Percentiles rank a stretch among this genome's conserved stretches.
phyloP scores from a whole-genome alignment of 2,113 vertebrate species.

The Misgurnus mizolepis region DNA sequence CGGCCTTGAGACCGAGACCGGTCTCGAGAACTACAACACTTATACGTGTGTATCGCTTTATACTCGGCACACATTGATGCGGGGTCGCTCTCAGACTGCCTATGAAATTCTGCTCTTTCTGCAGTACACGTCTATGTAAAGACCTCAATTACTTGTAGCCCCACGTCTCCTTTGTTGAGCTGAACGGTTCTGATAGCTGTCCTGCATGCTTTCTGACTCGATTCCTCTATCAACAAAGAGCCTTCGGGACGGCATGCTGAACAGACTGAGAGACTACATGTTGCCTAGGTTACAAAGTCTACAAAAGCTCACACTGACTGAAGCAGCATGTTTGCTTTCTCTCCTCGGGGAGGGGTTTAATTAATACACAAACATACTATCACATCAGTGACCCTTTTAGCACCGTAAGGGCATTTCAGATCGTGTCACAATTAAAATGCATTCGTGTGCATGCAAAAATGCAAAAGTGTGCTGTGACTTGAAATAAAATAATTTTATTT shows the following conservation, averaged over 20 bases:
- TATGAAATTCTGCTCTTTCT: conserved; percentile 24
- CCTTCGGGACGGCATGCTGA: conserved; percentile 24
- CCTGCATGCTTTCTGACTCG: conserved; percentile 9
- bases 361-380: conserved; percentile 60
- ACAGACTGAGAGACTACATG: conserved; percentile 28
- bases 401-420: conserved; percentile 49
- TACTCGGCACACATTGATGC: background rate
- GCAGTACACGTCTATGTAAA: background rate
- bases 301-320: conserved; percentile 50
- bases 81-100: background rate
- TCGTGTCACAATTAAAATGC: conserved; percentile 36
- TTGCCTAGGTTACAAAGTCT: conserved; percentile 51
- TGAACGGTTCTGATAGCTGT: conserved; percentile 27
- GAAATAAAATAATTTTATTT: too few species aligned
- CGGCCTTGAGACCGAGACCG: too few species aligned
- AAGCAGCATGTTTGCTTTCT: conserved; percentile 47
- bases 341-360: conserved; percentile 56
- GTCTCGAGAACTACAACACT: background rate
- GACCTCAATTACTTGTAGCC: conserved; percentile 10
- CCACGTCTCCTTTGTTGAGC: conserved; percentile 19
- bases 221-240: conserved; percentile 38
- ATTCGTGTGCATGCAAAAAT: too few species aligned
- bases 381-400: conserved; percentile 59
- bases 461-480: background rate
- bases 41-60: background rate